Evolutionary conservation across 2,888 invertebrate genomes (phyloP).

Genomic region (Tanypteryx hageni): DNA sequence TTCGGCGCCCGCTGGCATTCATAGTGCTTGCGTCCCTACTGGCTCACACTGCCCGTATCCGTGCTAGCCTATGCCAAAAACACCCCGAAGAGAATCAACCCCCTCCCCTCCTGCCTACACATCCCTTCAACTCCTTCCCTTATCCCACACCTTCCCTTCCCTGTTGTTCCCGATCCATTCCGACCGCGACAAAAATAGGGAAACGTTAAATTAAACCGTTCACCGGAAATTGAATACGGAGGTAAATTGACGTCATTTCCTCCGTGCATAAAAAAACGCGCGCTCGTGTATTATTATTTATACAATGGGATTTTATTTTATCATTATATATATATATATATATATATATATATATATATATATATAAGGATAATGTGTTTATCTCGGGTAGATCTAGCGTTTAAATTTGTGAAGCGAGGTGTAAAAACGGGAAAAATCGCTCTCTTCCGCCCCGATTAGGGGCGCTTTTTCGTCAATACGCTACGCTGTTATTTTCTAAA

Average conservation of each 20-base stretch:
- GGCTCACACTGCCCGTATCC: neutral
- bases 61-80: neutral
- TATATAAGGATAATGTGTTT: slow-evolving; percentile 1
- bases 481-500: no score
- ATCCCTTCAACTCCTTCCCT: neutral
- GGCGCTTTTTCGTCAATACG: neutral
- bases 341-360: neutral
- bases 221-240: slow-evolving; percentile 18
- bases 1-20: no score
- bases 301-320: neutral
- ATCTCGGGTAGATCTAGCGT: neutral
- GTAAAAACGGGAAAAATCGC: slow-evolving; percentile 3
- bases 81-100: neutral
- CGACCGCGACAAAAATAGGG: neutral
- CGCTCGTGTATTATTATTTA: neutral
- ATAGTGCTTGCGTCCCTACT: no score
- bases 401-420: slow-evolving; percentile 26
- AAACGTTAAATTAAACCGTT: slow-evolving; percentile 32
- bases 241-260: neutral
- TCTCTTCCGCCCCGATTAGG: neutral
- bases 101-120: neutral
- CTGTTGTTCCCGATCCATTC: neutral
- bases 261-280: neutral
- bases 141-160: no score
- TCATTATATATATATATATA: neutral